These are phyloP conservation scores for Oceanodroma tethys DNA, from an alignment of 2,113 vertebrate genomes.

Conservation along the genomic window DNA sequence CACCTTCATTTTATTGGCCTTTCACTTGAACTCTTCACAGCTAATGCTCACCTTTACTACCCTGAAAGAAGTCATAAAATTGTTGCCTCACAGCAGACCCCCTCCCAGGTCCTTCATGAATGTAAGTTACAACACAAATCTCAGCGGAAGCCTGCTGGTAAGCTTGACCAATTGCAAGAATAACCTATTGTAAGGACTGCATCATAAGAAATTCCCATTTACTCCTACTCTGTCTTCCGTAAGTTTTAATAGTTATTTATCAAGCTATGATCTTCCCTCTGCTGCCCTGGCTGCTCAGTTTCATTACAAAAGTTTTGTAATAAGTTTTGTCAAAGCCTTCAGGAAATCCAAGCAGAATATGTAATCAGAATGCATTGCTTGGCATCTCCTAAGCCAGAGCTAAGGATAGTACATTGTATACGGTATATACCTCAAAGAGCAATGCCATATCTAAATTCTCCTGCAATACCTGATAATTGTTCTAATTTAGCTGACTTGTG, in stretches of 20 bases:
- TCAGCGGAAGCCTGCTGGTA: neutral
- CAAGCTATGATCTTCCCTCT: neutral
- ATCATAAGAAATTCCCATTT: neutral
- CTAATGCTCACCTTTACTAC: neutral
- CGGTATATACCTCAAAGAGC: neutral
- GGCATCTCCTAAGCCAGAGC: neutral
- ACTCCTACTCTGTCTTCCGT: too few relatives aligned
- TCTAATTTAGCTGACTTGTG: neutral
- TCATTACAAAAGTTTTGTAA: neutral
- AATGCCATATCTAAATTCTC: neutral
- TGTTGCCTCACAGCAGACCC: neutral
- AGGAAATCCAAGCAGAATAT: neutral
- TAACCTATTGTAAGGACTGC: neutral
- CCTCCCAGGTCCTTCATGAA: neutral
- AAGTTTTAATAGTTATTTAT: neutral
- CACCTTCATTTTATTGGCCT: neutral
- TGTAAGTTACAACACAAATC: too few relatives aligned
- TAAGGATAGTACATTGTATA: accelerated
- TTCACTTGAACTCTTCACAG: neutral
- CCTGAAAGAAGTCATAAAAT: neutral
- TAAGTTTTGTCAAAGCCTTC: neutral
- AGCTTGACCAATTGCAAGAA: neutral
- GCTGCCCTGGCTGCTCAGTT: neutral
- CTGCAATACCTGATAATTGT: neutral
- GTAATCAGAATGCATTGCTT: neutral